Evolutionary conservation across 2,113 vertebrate genomes (phyloP).

Genomic region (Artemisiospiza belli): DNA sequence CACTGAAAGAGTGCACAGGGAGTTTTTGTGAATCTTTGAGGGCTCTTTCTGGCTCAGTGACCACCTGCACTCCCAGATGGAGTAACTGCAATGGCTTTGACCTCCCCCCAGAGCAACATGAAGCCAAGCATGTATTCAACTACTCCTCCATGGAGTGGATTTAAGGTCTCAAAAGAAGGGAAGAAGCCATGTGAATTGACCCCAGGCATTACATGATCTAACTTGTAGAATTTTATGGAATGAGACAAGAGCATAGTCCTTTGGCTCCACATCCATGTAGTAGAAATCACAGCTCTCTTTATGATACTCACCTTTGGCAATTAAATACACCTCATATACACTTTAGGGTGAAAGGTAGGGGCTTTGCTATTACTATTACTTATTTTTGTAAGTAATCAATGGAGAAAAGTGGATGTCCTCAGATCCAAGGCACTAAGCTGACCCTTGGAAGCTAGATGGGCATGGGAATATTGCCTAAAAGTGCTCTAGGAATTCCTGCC

Average conservation of each 20-base stretch:
- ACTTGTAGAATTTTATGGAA: not conserved
- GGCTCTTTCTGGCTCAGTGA: not conserved
- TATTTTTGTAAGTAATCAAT: not conserved
- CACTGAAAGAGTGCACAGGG: not conserved
- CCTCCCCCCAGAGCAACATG: not conserved
- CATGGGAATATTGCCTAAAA: not conserved
- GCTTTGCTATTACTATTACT: not conserved
- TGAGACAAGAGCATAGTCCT: not conserved
- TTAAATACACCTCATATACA: not conserved
- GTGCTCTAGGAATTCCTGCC: not conserved
- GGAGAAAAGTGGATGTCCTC: not conserved
- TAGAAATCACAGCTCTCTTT: not conserved
- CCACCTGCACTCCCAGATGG: not conserved
- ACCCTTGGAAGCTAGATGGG: not conserved
- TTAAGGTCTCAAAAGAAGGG: not conserved
- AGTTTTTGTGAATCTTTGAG: not conserved
- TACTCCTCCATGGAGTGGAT: not conserved
- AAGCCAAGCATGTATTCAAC: not conserved
- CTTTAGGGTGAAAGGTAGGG: not conserved
- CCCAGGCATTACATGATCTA: not conserved
- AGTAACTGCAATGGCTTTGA: not conserved
- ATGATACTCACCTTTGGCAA: not conserved
- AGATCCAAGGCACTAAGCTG: not conserved
- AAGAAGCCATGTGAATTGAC: not conserved
- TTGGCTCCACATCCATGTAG: not conserved